These are phyloP conservation scores for Eristalis intricaria DNA, from an alignment of 2,888 invertebrate genomes.

Conservation along the genomic window DNA sequence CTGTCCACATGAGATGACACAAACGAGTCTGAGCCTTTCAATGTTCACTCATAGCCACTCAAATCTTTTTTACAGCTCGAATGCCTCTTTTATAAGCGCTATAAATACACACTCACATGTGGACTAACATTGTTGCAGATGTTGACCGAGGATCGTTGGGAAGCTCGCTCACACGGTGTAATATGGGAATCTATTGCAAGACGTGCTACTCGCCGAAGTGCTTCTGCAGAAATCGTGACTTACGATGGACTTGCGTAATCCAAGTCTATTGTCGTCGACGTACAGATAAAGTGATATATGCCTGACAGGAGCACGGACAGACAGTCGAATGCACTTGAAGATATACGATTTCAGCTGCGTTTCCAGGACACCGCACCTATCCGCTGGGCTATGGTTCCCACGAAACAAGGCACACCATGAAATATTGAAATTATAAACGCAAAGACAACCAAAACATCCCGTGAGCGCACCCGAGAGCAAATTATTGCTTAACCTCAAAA, in stretches of 20 bases:
- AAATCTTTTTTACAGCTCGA: not conserved
- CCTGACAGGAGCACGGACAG: conserved; percentile 10
- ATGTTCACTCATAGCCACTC: not conserved
- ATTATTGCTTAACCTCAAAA: not conserved
- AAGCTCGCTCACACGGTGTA: not conserved
- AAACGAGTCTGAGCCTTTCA: not conserved
- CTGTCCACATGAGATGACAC: not conserved
- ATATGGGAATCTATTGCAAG: conserved; percentile 6
- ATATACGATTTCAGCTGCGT: not conserved
- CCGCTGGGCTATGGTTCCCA: too few relatives aligned
- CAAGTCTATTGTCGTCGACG: conserved; percentile 31
- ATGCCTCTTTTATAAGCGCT: not conserved
- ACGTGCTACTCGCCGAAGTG: conserved; percentile 17
- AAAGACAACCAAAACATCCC: not conserved
- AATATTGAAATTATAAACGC: conserved; percentile 32
- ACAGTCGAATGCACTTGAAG: not conserved
- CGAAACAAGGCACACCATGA: not conserved
- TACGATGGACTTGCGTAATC: conserved; percentile 57
- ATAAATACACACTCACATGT: not conserved
- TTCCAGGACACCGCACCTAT: not conserved
- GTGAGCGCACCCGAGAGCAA: not conserved
- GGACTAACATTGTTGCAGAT: conserved; percentile 35
- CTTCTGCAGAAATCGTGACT: conserved; percentile 61
- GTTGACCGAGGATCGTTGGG: conserved; percentile 25
- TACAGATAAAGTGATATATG: conserved; percentile 55